phyloP scores from a whole-genome alignment of 2,888 invertebrate genomes.

The Cataglyphis livida region DNA sequence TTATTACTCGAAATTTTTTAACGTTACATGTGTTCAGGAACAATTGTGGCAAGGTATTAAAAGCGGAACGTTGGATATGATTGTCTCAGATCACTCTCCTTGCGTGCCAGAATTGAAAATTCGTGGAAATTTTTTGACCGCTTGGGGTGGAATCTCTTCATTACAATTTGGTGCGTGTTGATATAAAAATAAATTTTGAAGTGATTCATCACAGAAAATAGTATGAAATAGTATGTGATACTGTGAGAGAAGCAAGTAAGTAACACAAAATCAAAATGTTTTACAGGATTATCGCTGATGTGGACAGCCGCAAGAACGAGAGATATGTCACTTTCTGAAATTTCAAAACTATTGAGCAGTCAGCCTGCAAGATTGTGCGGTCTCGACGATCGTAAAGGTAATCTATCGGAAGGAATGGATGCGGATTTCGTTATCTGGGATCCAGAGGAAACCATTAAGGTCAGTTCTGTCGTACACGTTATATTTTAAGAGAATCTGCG shows the following conservation, averaged over 20 bases:
- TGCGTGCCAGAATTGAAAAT: constrained; percentile 80
- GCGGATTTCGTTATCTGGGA: constrained; percentile 92
- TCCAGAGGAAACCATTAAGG: constrained; percentile 88
- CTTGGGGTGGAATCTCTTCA: constrained; percentile 92
- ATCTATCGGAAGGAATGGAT: constrained; percentile 88
- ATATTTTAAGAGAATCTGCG: neutral
- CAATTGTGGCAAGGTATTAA: constrained; percentile 28
- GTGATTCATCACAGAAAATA: neutral
- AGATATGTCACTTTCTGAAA: constrained; percentile 87
- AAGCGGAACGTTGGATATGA: constrained; percentile 61
- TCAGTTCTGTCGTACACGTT: constrained; percentile 79
- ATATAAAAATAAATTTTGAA: neutral
- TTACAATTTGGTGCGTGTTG: constrained; percentile 88
- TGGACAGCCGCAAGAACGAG: constrained; percentile 89
- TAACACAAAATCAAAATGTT: constrained; percentile 76
- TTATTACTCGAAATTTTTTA: neutral
- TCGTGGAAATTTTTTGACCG: constrained; percentile 89
- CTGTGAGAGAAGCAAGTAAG: constrained; percentile 87
- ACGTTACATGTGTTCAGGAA: constrained; percentile 3
- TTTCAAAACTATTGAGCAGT: constrained; percentile 88
- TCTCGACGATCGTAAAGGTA: constrained; percentile 88
- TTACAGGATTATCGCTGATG: constrained; percentile 88
- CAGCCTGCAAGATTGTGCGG: constrained; percentile 89
- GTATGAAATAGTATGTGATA: neutral
- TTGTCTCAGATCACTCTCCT: constrained; percentile 80